Conservation (phyloP, 2,888 invertebrate genomes). For the Agonopterix arenella region DNA sequence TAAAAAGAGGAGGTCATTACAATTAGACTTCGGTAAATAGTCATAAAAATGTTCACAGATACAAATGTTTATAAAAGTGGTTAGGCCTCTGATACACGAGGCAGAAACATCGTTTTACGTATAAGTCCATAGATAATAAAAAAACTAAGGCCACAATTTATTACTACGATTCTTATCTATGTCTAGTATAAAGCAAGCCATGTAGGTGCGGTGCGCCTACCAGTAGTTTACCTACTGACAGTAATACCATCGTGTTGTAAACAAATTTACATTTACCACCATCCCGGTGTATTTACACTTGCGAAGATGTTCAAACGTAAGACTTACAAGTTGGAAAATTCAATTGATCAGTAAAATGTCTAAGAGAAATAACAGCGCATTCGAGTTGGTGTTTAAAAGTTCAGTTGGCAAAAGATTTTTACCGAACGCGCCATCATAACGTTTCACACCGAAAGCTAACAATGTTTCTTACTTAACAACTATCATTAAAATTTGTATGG, state of each 20-base stretch:
- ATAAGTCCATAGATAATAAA: conserved; percentile 41
- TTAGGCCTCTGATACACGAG: conserved; percentile 32
- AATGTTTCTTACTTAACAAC: conserved; percentile 52
- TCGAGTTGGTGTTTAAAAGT: conserved; percentile 5
- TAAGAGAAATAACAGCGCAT: conserved; percentile 19
- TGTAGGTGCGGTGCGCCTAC: conserved; percentile 7
- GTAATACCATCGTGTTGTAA: too few relatives aligned
- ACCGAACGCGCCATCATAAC: conserved; percentile 9
- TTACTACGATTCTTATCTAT: conserved; percentile 57
- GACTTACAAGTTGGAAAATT: conserved; percentile 15
- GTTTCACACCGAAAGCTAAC: conserved; percentile 32
- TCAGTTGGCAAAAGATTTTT: conserved; percentile 2
- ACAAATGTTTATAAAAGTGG: conserved; percentile 30
- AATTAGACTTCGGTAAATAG: conserved; percentile 59
- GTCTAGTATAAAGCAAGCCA: conserved; percentile 44
- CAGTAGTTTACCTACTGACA: not conserved
- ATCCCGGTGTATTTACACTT: conserved; percentile 46
- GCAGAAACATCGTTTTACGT: conserved; percentile 28
- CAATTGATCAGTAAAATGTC: conserved; percentile 16
- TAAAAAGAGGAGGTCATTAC: conserved; percentile 58
- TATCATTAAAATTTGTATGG: conserved; percentile 71
- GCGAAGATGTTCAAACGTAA: conserved; percentile 9
- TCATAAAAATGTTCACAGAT: conserved; percentile 58
- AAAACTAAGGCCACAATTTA: conserved; percentile 68
- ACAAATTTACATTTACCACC: too few relatives aligned